Evolutionary conservation across 2,113 vertebrate genomes (phyloP).

Genomic region (Prionailurus bengalensis): DNA sequence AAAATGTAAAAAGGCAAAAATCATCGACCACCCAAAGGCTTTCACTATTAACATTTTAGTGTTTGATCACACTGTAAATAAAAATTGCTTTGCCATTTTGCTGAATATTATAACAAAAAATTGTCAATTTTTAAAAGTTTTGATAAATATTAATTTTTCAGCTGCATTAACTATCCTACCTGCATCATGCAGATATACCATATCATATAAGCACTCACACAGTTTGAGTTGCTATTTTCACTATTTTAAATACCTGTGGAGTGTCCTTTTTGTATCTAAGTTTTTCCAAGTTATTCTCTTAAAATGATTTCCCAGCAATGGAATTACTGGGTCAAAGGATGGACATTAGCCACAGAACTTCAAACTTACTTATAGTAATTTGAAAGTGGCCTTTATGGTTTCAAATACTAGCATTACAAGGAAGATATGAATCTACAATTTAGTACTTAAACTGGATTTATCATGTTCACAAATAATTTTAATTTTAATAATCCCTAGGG

Average conservation of each 20-base stretch:
- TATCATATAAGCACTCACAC: neutral
- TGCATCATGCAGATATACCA: neutral
- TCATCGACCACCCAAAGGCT: neutral
- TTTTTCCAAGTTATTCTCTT: neutral
- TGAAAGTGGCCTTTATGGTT: neutral
- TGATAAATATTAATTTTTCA: neutral
- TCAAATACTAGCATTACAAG: neutral
- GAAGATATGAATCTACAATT: no score
- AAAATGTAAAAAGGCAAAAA: neutral
- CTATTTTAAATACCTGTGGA: neutral
- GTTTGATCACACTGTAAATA: neutral
- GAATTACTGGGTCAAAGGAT: neutral
- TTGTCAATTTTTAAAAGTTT: neutral
- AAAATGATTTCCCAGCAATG: neutral
- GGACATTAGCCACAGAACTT: neutral
- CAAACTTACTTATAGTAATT: neutral
- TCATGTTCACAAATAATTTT: neutral
- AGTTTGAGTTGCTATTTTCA: neutral
- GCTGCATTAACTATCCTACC: neutral
- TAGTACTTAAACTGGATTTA: neutral
- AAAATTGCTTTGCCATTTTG: neutral
- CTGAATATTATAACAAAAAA: neutral
- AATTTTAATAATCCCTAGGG: neutral
- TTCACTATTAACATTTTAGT: neutral
- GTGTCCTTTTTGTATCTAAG: neutral